These are phyloP conservation scores for Chiridota heheva DNA, from an alignment of 35 echinoderm and acorn worm genomes.

Conservation along the genomic window DNA sequence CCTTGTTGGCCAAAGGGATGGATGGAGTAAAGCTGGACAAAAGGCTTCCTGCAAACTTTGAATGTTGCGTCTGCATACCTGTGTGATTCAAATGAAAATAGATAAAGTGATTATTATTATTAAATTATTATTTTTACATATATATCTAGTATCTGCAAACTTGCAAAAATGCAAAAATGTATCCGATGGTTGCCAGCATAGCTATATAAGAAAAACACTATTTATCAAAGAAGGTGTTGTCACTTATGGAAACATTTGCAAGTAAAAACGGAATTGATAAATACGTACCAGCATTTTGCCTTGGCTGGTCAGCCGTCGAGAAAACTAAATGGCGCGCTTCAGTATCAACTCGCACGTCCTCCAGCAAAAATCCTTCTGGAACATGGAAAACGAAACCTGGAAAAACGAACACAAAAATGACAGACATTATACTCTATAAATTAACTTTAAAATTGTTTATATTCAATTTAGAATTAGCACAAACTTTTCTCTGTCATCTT, in stretches of 20 bases:
- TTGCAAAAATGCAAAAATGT: background rate
- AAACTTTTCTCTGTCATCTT: background rate
- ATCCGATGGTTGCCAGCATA: background rate
- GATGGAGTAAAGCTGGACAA: conserved; percentile 52
- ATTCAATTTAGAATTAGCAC: background rate
- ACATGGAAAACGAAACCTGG: background rate
- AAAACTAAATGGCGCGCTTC: background rate
- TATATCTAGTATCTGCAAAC: background rate
- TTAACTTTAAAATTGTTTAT: background rate
- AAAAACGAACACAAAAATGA: background rate
- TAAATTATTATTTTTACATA: conserved; percentile 1
- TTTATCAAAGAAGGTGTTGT: background rate
- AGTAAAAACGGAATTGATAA: background rate
- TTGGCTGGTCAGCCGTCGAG: background rate
- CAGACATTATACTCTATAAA: background rate
- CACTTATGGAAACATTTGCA: background rate
- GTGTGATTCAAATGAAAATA: background rate
- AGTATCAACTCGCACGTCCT: background rate
- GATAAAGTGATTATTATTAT: background rate
- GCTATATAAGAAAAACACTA: background rate
- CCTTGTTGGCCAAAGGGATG: conserved; percentile 35
- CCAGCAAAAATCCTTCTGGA: conserved; percentile 4
- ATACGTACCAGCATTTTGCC: conserved; percentile 36
- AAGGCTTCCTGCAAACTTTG: conserved; percentile 29
- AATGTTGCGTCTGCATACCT: conserved; percentile 61